These are phyloP conservation scores for Coreoperca whiteheadi DNA, from an alignment of 2,113 vertebrate species.

Conservation along the genomic window DNA sequence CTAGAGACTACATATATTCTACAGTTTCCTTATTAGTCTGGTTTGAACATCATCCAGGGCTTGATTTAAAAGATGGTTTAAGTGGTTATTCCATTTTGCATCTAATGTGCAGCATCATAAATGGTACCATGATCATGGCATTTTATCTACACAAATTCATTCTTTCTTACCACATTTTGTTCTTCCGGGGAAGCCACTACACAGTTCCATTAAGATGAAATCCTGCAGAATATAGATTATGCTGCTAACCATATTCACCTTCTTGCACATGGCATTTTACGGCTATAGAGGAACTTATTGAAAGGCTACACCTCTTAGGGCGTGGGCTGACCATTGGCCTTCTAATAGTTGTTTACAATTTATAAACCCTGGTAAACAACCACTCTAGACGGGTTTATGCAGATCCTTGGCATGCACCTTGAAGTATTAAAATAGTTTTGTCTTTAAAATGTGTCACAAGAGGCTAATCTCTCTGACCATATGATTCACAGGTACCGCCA, in stretches of 20 bases:
- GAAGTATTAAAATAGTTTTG: constrained; percentile 2
- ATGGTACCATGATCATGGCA: constrained; percentile 50
- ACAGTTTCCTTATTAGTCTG: background rate
- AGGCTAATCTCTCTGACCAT: constrained; percentile 35
- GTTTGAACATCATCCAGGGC: constrained; percentile 18
- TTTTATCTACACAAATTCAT: constrained; percentile 64
- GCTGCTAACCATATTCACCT: constrained; percentile 56
- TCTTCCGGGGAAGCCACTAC: constrained; percentile 37
- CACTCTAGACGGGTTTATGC: constrained; percentile 13
- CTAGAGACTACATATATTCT: background rate
- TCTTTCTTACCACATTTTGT: constrained; percentile 53
- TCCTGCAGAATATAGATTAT: constrained; percentile 62
- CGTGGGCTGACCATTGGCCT: constrained; percentile 24
- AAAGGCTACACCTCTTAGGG: background rate
- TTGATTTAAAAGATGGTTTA: constrained; percentile 41
- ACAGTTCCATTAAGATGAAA: constrained; percentile 55
- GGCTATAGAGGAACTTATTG: constrained; percentile 22
- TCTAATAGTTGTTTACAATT: constrained; percentile 23
- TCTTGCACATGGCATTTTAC: constrained; percentile 43
- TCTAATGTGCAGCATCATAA: constrained; percentile 49
- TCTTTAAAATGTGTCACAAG: background rate
- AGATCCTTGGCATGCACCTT: constrained; percentile 11
- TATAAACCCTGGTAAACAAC: constrained; percentile 3
- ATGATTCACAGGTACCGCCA: constrained; percentile 29
- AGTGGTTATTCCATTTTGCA: constrained; percentile 40